Base-by-base conservation (phyloP, 2,113 vertebrate species). In the Chiloscyllium plagiosum region DNA sequence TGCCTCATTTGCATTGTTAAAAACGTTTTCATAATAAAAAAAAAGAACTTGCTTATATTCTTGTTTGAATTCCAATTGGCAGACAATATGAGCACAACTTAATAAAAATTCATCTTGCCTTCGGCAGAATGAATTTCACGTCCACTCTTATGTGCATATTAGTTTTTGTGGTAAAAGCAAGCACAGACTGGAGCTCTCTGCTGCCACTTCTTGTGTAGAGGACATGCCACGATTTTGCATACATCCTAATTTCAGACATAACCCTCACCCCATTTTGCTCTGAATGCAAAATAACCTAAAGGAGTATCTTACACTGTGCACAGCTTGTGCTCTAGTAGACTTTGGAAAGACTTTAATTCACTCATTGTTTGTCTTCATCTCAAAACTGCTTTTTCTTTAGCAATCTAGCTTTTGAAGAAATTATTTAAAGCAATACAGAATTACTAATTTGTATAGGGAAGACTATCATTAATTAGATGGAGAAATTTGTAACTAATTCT, bases 21-120 rank as follows among this genome's bases (percentile, higher is more conserved):
- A 29, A 52, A 47, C 52, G 22, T 47, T 69, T 70, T 52, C 26
- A 72, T 70, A 65, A 65, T 47, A 92, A 56, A 65, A 90, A 65
- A 90, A 65, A 92, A 65, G 5, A 4, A 61, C 52, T 42, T 22
- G 12, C 10, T 24, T 8, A 26, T 3, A 47, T 47, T 94, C 66
- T 26, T 70, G 61, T 42, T 42, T 22, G 37, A 95, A 95, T 47
- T 52, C 69, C 37, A 47, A 94, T 76, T 95, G 37, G 3, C 69
- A 50, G 72, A 72, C 68, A 72, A 47, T 17, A 72, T 24, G 68
- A 50, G 15, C 7, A 95, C 17, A 93, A 68, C 24, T 95, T 95
- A 95, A 95, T 95, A 95, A 95, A 70, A 95, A 50, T 72, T 24
- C 12, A 29, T 95, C 94, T 50, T 26, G 94, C 69, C 42, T 95